Base-by-base conservation (phyloP, 2,888 invertebrate genomes). In the Capitulum mitella region DNA sequence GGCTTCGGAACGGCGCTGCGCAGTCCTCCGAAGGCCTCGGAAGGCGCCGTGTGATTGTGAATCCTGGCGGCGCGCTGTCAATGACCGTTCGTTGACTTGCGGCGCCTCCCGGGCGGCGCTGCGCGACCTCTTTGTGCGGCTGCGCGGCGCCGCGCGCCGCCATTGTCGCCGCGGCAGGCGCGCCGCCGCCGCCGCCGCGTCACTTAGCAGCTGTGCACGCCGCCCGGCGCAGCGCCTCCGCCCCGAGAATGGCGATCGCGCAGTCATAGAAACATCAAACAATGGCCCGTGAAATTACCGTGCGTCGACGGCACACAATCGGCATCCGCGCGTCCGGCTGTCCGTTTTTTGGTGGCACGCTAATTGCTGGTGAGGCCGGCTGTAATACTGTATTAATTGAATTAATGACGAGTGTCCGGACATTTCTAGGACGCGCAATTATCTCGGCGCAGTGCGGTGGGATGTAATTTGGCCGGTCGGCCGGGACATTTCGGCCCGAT, bases 201-300 rank as follows among this genome's bases (percentile, higher is more conserved):
- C 40, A 70, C 70, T 70, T 40, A 6, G 29, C 58, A 58, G 58
- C 58, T 58, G 58, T 14, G 70, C 61, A 12, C 22, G 22, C 22
- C 34, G 51, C 14, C 12, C 64, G 34, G 32, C 26, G 64, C 64
- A 34, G 64, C 64, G 34, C 34, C 43, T 5, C 43, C 6, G 43
- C 12, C 43, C 43, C 43, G 12, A 43, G 43, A 64, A 64, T 14
- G 64, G 5, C 34, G 64, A 6, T 34, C 32, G 32, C 64, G 64
- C 70, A 70, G 37, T 70, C 70, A 70, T 40, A 70, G 26, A 70
- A 70, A 70, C 70, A 29, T 70, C 70, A 70, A 70, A 70, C 70
- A 70, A 16, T 70, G 40, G 70, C 22, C 70, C 37, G 70, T 40
- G 70, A 70, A 70, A 70, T 70, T 37, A 34, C 26, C 70, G 70